A percentile compares a stretch with the other conserved stretches of the same genome.
Conservation (phyloP, 2,888 invertebrate species). For the Brachypterus glaber region DNA sequence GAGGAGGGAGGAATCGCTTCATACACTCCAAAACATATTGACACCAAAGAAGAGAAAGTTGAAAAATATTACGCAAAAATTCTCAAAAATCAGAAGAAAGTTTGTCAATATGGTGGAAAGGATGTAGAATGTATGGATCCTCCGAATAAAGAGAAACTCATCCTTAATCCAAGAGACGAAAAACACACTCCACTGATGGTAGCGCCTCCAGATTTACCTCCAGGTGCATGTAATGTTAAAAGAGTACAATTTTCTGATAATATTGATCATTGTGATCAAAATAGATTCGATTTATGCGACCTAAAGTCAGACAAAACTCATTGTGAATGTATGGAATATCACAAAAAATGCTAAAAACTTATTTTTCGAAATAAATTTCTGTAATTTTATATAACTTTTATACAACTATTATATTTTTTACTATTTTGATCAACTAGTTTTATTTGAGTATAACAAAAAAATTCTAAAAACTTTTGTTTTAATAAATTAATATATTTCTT, state of each 20-base stretch:
- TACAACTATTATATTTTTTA: too few relatives aligned
- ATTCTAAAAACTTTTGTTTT: too few relatives aligned
- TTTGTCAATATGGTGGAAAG: slow-evolving; percentile 28
- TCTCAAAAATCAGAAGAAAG: slow-evolving; percentile 31
- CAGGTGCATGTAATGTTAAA: slow-evolving; percentile 30
- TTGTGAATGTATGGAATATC: slow-evolving; percentile 35
- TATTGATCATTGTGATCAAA: slow-evolving; percentile 29
- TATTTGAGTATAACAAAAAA: too few relatives aligned
- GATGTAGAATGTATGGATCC: slow-evolving; percentile 29
- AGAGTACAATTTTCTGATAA: slow-evolving; percentile 31
- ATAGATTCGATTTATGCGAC: slow-evolving; percentile 33
- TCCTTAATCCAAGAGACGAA: slow-evolving; percentile 11
- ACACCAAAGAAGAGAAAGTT: slow-evolving; percentile 36
- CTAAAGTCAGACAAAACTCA: slow-evolving; percentile 30
- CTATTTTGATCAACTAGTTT: too few relatives aligned
- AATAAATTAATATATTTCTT: neutral
- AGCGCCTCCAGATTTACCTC: slow-evolving; percentile 29
- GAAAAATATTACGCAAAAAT: slow-evolving; percentile 37
- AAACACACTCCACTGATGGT: slow-evolving; percentile 31
- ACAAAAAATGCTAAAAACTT: slow-evolving; percentile 18
- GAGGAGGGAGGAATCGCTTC: slow-evolving; percentile 20
- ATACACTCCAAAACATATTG: slow-evolving; percentile 35
- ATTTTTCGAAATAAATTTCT: too few relatives aligned
- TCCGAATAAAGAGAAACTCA: slow-evolving; percentile 15
- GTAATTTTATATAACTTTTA: too few relatives aligned